These are phyloP conservation scores for Drosophila conformis DNA, from an alignment of 2,888 invertebrate genomes.

Conservation along the genomic window DNA sequence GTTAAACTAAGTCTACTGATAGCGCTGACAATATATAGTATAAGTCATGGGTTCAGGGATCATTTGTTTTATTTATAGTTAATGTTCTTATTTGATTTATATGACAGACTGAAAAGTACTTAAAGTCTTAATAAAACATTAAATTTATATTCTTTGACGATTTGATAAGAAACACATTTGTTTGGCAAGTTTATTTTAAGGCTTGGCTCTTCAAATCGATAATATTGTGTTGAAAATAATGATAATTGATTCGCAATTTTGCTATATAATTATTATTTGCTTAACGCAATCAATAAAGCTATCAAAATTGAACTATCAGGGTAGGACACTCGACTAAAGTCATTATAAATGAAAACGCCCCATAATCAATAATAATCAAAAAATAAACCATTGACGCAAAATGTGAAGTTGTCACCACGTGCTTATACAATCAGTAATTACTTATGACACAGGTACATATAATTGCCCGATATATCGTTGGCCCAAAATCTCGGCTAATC, in stretches of 20 bases:
- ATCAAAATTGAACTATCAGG: conserved; percentile 34
- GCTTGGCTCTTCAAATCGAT: neutral
- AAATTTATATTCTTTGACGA: neutral
- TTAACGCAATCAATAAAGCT: conserved; percentile 9
- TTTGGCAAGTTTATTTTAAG: neutral
- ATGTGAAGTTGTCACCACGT: neutral
- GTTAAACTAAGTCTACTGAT: conserved; percentile 9
- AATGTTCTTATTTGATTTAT: neutral
- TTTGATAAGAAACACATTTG: too few species aligned
- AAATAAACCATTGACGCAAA: conserved; percentile 45
- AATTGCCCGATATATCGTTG: conserved; percentile 41
- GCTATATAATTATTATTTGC: neutral
- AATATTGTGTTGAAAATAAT: neutral
- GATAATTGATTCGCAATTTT: neutral
- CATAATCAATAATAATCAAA: conserved; percentile 30
- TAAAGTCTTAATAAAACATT: neutral
- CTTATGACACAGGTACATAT: conserved; percentile 24
- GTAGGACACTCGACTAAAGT: conserved; percentile 10
- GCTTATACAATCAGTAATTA: conserved; percentile 36
- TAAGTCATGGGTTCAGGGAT: neutral
- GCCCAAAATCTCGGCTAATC: conserved; percentile 53
- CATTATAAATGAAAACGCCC: conserved; percentile 12
- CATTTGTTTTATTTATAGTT: neutral
- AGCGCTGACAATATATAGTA: neutral
- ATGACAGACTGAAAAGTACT: neutral